Evolutionary conservation across 2,113 vertebrate genomes (phyloP), one percentile per base, ranked within the genome.

Genomic region (Eretmochelys imbricata): DNA sequence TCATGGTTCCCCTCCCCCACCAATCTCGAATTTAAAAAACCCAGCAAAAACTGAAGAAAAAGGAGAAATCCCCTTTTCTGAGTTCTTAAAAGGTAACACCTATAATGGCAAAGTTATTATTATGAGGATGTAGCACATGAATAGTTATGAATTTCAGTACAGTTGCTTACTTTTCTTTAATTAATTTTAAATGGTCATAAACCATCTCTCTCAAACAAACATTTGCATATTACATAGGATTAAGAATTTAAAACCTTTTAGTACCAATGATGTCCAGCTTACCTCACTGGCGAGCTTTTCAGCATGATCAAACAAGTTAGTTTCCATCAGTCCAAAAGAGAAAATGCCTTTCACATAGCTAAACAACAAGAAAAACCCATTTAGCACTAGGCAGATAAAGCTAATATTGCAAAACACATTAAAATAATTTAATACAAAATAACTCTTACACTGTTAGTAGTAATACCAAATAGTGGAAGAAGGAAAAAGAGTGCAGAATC

Each of bases 281-380:
- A 99, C 99, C 99, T 99, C 99, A 97, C 79, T 98, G 88, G 99
- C 99, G 17, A 98, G 96, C 97, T 99, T 98, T 94, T 99, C 98
- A 49, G 99, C 99, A 96, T 98, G 98, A 90, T 99, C 99, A 1
- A 99, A 99, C 65, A 98, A 94, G 91, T 97, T 98, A 84, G 99
- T 99, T 98, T 99, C 99, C 96, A 99, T 95, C 10, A 99, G 97
- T 51, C 99, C 99, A 48, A 99, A 99, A 25, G 99, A 97, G 81
- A 99, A 99, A 38, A 99, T 96, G 87, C 99, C 99, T 89, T 99
- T 99, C 87, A 99, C 98, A 0, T 99, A 99, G 93, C 99, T 99
- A 89, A 87, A 93, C 29, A 90, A 91, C 93, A 80, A 65, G 38
- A 12, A 11, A 6, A 31, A 17, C 69, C 8, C 62, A n/a, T 42